A percentile compares a stretch with the other conserved stretches of the same genome.
Conservation (phyloP, 2,888 invertebrate species). For the Trichogramma dendrolimi region DNA sequence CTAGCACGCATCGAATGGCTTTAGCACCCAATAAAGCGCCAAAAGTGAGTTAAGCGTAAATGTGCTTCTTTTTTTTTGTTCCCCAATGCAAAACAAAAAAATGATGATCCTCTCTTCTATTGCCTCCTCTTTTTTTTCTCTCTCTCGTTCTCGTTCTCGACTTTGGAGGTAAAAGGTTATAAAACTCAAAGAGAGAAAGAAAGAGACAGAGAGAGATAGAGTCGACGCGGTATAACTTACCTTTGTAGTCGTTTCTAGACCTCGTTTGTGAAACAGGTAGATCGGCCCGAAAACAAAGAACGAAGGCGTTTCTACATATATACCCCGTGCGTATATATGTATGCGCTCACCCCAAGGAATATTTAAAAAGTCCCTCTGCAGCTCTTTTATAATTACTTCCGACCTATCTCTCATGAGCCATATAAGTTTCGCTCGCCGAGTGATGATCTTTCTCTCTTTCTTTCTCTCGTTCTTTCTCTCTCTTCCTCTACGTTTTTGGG, state of each 20-base stretch:
- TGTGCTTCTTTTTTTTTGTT: slow-evolving; percentile 12
- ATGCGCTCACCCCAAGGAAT: slow-evolving; percentile 22
- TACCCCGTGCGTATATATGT: background rate
- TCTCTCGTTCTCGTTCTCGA: background rate
- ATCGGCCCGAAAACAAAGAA: slow-evolving; percentile 44
- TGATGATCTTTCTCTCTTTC: slow-evolving; percentile 9
- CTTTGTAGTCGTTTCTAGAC: slow-evolving; percentile 43
- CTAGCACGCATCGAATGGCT: slow-evolving; percentile 36
- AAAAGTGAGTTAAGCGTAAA: slow-evolving; percentile 12
- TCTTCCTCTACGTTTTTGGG: slow-evolving; percentile 3
- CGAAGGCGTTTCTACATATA: slow-evolving; percentile 27
- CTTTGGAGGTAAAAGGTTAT: slow-evolving; percentile 16
- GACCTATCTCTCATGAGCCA: slow-evolving; percentile 35
- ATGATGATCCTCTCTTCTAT: background rate
- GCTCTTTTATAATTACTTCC: slow-evolving; percentile 47
- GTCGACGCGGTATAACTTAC: slow-evolving; percentile 27
- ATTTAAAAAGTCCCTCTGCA: slow-evolving; percentile 38
- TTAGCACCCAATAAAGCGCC: slow-evolving; percentile 46
- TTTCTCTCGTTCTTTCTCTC: background rate
- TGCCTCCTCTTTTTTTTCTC: background rate
- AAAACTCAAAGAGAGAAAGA: slow-evolving; percentile 9
- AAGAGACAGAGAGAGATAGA: slow-evolving; percentile 4
- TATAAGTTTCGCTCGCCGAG: slow-evolving; percentile 16
- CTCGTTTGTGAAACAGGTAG: slow-evolving; percentile 51
- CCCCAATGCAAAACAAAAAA: background rate